These are phyloP conservation scores for Rugalucina vietnamica DNA, from an alignment of 2,888 invertebrate genomes.

Conservation along the genomic window DNA sequence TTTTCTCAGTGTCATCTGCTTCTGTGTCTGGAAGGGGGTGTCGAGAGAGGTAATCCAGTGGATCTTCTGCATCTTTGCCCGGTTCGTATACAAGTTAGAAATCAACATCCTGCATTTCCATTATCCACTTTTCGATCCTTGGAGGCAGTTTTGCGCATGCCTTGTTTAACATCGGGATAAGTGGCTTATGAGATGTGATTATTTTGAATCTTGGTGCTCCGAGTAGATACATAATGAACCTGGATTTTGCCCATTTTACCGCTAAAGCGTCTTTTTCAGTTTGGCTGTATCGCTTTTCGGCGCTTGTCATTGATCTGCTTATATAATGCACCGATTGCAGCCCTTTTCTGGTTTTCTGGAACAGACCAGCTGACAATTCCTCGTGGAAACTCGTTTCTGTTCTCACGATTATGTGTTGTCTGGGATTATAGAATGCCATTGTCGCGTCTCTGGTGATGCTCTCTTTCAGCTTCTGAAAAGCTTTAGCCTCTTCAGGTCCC, in stretches of 20 bases:
- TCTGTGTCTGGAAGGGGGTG: conserved; percentile 20
- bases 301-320: no score
- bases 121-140: conserved; percentile 51
- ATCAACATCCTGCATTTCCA: conserved; percentile 12
- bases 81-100: conserved; percentile 32
- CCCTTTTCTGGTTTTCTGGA: neutral
- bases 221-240: neutral
- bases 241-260: neutral
- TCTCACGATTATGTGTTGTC: conserved; percentile 21
- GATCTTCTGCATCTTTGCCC: conserved; percentile 38
- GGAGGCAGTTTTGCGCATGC: conserved; percentile 32
- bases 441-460: conserved; percentile 16
- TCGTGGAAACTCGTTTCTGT: conserved; percentile 17
- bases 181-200: no score
- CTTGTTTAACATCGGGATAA: no score
- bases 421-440: conserved; percentile 26
- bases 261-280: no score
- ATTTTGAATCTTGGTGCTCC: no score
- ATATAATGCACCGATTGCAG: no score
- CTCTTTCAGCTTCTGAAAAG: conserved; percentile 24
- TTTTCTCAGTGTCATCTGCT: conserved; percentile 21
- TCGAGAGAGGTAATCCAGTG: conserved; percentile 22
- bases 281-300: no score
- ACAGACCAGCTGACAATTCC: conserved; percentile 12
- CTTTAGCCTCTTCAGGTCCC: conserved; percentile 3